Evolutionary conservation across 2,888 invertebrate species (phyloP), one percentile per base, ranked within the genome.

Genomic region (Venusia cambrica): DNA sequence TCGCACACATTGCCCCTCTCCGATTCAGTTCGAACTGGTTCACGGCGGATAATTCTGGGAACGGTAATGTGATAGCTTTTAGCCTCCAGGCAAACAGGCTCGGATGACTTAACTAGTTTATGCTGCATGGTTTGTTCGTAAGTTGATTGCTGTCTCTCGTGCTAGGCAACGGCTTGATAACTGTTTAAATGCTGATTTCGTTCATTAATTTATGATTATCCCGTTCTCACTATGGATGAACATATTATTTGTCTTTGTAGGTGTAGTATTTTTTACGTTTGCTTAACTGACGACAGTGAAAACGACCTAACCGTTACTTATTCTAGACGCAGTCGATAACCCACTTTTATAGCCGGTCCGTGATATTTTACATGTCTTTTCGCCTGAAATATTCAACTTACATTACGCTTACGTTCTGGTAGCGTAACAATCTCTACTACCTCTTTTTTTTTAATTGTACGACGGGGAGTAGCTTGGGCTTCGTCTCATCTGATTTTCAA

Each of bases 1-100:
- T 38, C 41, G 8, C 38, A 27, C 45, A 32, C 38, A 43, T 30
- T 25, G 36, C 33, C 33, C 38, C 41, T 33, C 41, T 39, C 39
- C 25, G 20, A 42, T 42, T 38, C 24, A 27, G 30, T 22, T 17
- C 20, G 30, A 45, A 42, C 42, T 29, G 37, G 42, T 36, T 29
- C 25, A 11, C 15, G 26, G 17, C 32, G 39, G 32, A 37, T 32
- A 37, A 42, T 18, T 35, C 45, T 37, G 42, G 46, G 27, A 16
- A 7, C 20, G n/a, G 38, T 38, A 38, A 42, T 34, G 33, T 10
- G 38, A 38, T 42, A 26, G 34, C 30, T 26, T 34, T 34, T 18
- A 3, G 31, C 40, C 35, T n/a, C 8, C 26, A 20, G 30, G 34
- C 27, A 15, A 5, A 11, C 6, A 5, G 5, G 15, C 16, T 22